Conservation (phyloP, 2,113 vertebrate species). For the Origma solitaria region DNA sequence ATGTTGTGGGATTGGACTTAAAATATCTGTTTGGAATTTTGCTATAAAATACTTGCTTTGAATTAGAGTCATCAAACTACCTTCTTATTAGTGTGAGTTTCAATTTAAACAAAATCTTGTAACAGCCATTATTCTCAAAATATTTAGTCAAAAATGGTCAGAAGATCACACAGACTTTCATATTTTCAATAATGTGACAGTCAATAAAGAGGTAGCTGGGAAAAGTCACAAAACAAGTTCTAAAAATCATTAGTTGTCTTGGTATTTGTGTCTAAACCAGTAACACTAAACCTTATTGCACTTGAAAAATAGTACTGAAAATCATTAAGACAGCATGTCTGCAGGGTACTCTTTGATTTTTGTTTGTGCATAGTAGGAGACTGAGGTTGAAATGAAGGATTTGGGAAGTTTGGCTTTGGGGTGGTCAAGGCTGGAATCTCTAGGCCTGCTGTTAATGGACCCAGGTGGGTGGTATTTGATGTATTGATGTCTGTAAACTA, state of each 20-base stretch:
- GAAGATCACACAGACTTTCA: neutral
- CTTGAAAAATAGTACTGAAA: neutral
- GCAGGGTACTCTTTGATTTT: neutral
- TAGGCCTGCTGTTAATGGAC: neutral
- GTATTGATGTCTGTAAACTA: neutral
- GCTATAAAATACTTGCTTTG: neutral
- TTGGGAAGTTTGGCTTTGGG: neutral
- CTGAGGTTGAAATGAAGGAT: neutral
- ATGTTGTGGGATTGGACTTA: neutral
- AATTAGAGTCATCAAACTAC: neutral
- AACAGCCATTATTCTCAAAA: neutral
- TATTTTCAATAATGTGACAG: neutral
- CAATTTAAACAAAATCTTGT: neutral
- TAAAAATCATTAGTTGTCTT: neutral
- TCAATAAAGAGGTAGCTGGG: neutral
- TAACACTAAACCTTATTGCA: neutral
- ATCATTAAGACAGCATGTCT: neutral
- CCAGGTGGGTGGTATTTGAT: neutral
- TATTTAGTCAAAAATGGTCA: neutral
- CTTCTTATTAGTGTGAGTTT: neutral
- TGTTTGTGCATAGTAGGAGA: neutral
- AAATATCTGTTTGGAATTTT: neutral
- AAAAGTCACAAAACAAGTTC: neutral
- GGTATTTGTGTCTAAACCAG: neutral
- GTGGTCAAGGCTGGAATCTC: neutral